Conservation (phyloP, 2,888 invertebrate species). For the Papilio gigon region DNA sequence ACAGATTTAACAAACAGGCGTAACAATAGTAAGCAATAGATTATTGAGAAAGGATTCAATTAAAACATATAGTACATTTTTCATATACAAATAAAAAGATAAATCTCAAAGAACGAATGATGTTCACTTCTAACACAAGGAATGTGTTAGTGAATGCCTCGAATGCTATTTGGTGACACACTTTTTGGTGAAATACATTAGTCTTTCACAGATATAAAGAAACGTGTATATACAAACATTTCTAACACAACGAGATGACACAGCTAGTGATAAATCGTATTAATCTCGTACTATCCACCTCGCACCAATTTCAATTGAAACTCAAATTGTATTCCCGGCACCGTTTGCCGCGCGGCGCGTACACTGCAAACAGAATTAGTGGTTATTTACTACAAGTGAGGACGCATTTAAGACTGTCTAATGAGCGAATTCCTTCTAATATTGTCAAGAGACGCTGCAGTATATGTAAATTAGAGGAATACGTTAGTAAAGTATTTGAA, state of each 20-base stretch:
- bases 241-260: conserved; percentile 51
- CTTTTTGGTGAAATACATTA: neutral
- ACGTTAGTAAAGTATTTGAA: neutral
- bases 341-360: conserved; percentile 46
- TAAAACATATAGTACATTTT: too few species aligned
- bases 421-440: conserved; percentile 47
- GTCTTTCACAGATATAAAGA: conserved; percentile 11
- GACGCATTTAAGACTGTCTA: conserved; percentile 45
- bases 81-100: conserved; percentile 40
- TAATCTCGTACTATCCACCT: conserved; percentile 56
- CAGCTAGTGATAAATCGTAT: conserved; percentile 54
- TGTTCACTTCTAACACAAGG: neutral
- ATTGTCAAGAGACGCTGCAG: conserved; percentile 43
- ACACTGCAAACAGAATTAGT: conserved; percentile 49
- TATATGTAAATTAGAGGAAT: conserved; percentile 34
- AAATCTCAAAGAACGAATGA: neutral
- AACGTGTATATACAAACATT: conserved; percentile 34
- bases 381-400: conserved; percentile 51
- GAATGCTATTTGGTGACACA: neutral
- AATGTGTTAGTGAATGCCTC: neutral
- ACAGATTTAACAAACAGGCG: too few species aligned
- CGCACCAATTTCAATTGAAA: conserved; percentile 57
- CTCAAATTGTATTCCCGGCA: conserved; percentile 61
- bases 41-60: too few species aligned
- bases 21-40: too few species aligned